phyloP scores from a whole-genome alignment of 2,113 vertebrate genomes.

The Takifugu bimaculatus region DNA sequence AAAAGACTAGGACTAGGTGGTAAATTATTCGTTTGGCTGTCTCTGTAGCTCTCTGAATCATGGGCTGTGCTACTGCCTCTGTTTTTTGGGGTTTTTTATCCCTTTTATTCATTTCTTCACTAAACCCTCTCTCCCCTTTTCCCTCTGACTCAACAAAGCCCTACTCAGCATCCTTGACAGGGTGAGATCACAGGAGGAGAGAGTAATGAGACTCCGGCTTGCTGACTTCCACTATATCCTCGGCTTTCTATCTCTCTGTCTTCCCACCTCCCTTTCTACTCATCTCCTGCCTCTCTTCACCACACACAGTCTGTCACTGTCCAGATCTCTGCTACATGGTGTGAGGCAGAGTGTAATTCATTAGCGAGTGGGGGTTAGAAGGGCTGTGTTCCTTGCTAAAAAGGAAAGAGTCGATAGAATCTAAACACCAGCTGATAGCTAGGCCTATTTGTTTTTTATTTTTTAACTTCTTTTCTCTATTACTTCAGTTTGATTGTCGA shows the following conservation, averaged over 20 bases:
- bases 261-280: neutral
- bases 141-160: slow-evolving; percentile 61
- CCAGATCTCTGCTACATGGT: slow-evolving; percentile 59
- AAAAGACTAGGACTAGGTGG: slow-evolving; percentile 30
- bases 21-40: slow-evolving; percentile 54
- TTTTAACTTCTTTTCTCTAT: slow-evolving; percentile 16
- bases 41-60: slow-evolving; percentile 32
- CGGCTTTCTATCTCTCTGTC: slow-evolving; percentile 25
- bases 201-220: slow-evolving; percentile 64
- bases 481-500: slow-evolving; percentile 31
- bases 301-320: slow-evolving; percentile 56
- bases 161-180: slow-evolving; percentile 66
- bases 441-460: slow-evolving; percentile 28
- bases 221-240: slow-evolving; percentile 55
- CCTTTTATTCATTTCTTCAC: slow-evolving; percentile 20
- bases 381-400: slow-evolving; percentile 36
- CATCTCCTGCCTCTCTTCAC: slow-evolving; percentile 16
- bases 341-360: slow-evolving; percentile 69
- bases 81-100: slow-evolving; percentile 7
- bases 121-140: slow-evolving; percentile 22
- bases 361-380: slow-evolving; percentile 49
- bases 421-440: slow-evolving; percentile 46
- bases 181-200: slow-evolving; percentile 61
- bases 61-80: slow-evolving; percentile 12
- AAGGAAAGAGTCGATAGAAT: slow-evolving; percentile 50